Percentiles rank a stretch among this genome's conserved stretches.
phyloP scores from a whole-genome alignment of 2,888 invertebrate species.

The Actias luna region DNA sequence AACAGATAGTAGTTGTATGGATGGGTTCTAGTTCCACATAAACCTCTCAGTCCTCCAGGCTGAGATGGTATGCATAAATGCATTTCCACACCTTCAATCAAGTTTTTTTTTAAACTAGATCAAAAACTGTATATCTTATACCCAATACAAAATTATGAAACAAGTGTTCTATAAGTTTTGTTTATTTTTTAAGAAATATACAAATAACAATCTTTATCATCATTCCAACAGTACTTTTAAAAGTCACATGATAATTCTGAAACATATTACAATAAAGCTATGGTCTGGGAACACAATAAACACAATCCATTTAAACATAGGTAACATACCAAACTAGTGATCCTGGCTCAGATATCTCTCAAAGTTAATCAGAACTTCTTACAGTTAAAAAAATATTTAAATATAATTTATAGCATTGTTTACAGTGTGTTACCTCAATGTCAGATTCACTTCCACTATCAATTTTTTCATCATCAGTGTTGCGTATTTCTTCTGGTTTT shows the following conservation, averaged over 20 bases:
- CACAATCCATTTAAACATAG: background rate
- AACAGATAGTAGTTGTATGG: too few species aligned
- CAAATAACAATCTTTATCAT: too few species aligned
- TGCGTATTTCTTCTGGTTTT: background rate
- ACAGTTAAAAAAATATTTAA: background rate
- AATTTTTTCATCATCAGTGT: slow-evolving; percentile 16
- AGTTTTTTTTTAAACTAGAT: too few species aligned
- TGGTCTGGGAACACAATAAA: background rate
- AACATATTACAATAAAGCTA: background rate
- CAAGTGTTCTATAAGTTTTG: too few species aligned
- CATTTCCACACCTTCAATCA: too few species aligned
- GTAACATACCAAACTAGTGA: background rate
- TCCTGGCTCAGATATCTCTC: background rate
- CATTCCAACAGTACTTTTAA: background rate
- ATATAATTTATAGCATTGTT: background rate
- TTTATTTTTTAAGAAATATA: too few species aligned
- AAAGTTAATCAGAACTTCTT: too few species aligned
- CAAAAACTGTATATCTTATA: too few species aligned
- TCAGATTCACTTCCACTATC: slow-evolving; percentile 22
- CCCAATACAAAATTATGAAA: too few species aligned
- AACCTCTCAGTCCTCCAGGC: too few species aligned
- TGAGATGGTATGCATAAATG: too few species aligned
- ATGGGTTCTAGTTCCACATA: too few species aligned
- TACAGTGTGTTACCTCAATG: slow-evolving; percentile 36
- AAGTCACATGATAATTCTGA: background rate